Percentiles rank a stretch among this genome's conserved stretches.
Evolutionary conservation across 2,113 vertebrate species (phyloP).

Genomic region (Salvelinus namaycush): DNA sequence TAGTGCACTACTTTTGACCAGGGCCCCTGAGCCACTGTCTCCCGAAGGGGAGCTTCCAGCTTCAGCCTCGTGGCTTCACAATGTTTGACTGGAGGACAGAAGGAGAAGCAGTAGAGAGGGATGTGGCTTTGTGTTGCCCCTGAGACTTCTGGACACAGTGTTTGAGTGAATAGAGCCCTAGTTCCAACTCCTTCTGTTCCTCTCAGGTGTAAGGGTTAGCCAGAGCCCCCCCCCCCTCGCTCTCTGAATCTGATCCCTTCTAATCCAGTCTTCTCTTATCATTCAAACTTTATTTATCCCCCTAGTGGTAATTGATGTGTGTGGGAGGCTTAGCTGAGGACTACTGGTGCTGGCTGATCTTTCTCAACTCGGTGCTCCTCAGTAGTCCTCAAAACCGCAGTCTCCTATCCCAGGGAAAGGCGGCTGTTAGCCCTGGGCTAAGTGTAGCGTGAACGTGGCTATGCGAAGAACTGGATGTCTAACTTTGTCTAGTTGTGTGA

Average conservation of each 20-base stretch:
- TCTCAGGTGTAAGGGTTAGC: neutral
- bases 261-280: neutral
- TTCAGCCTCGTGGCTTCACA: slow-evolving; percentile 4
- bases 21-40: no score
- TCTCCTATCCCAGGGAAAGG: no score
- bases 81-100: neutral
- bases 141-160: neutral
- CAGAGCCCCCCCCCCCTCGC: neutral
- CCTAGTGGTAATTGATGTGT: no score
- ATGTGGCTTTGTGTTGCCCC: neutral
- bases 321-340: no score
- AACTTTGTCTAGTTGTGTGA: no score
- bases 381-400: neutral
- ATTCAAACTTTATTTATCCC: neutral
- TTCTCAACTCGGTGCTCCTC: slow-evolving; percentile 8
- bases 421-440: no score
- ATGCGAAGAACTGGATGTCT: no score
- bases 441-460: no score
- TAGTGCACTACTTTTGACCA: neutral
- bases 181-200: neutral
- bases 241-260: neutral
- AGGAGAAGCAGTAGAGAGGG: neutral
- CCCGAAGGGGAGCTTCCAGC: no score
- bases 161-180: neutral
- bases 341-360: neutral